These are phyloP conservation scores for Sisyra nigra DNA, from an alignment of 2,888 invertebrate genomes.

Conservation along the genomic window DNA sequence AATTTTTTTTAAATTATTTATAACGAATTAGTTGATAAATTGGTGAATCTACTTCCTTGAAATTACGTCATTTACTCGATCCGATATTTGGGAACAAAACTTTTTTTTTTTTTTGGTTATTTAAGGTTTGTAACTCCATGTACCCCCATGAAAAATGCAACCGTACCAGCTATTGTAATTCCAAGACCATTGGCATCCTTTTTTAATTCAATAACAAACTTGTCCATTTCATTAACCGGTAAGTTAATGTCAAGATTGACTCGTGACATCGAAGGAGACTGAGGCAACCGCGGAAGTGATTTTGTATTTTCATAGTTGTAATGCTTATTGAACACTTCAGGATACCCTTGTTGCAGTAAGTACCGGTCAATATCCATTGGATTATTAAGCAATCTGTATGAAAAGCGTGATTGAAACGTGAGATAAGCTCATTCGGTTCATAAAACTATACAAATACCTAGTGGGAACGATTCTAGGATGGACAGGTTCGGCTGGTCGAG, in stretches of 20 bases:
- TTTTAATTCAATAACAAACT: slow-evolving; percentile 81
- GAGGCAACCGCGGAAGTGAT: slow-evolving; percentile 22
- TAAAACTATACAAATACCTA: slow-evolving; percentile 15
- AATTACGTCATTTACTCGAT: too few relatives aligned
- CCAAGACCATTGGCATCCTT: slow-evolving; percentile 89
- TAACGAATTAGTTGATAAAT: too few relatives aligned
- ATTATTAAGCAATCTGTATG: slow-evolving; percentile 58
- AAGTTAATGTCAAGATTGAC: slow-evolving; percentile 39
- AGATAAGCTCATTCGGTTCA: background rate
- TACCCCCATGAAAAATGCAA: background rate
- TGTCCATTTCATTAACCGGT: slow-evolving; percentile 80
- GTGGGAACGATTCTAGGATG: slow-evolving; percentile 48
- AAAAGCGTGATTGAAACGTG: slow-evolving; percentile 7
- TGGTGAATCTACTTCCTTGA: too few relatives aligned
- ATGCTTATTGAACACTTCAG: slow-evolving; percentile 45
- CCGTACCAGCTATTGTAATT: slow-evolving; percentile 73
- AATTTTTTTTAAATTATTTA: too few relatives aligned
- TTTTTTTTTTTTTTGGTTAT: too few relatives aligned
- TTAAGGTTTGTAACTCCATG: too few relatives aligned
- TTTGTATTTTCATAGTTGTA: slow-evolving; percentile 27
- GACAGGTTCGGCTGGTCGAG: slow-evolving; percentile 71
- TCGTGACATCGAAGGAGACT: slow-evolving; percentile 29
- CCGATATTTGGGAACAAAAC: too few relatives aligned
- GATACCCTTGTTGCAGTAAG: slow-evolving; percentile 66
- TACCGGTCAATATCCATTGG: slow-evolving; percentile 76